These are phyloP conservation scores for Tenthredo distinguenda DNA, from an alignment of 2,888 invertebrate species.

Conservation along the genomic window DNA sequence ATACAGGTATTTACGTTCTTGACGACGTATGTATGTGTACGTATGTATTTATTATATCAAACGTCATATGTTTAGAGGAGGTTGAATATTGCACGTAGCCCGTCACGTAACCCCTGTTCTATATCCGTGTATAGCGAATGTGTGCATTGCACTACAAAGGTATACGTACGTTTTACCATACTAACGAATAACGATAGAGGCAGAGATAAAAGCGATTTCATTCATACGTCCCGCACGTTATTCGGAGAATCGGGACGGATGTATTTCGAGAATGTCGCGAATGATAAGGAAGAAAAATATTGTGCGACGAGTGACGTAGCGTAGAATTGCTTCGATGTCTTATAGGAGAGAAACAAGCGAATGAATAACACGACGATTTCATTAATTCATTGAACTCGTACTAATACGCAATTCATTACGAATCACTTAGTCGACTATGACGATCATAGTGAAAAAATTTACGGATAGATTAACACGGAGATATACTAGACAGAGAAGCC, in stretches of 20 bases:
- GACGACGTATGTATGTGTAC: background rate
- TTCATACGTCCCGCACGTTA: constrained; percentile 30
- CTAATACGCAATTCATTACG: background rate
- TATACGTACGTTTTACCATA: background rate
- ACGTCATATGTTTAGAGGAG: background rate
- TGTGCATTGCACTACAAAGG: background rate
- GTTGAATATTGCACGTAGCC: background rate
- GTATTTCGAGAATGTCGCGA: constrained; percentile 36
- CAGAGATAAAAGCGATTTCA: constrained; percentile 42
- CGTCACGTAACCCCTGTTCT: background rate
- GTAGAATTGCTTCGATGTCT: background rate
- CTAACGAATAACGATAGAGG: background rate
- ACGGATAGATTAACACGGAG: background rate
- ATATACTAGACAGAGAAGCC: background rate
- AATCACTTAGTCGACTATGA: background rate
- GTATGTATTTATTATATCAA: background rate
- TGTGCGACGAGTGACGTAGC: constrained; percentile 23
- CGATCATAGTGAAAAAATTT: background rate
- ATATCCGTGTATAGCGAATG: background rate
- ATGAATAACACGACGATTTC: background rate
- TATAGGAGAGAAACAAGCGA: background rate
- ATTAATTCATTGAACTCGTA: background rate
- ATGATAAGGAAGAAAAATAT: constrained; percentile 40
- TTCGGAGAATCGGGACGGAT: constrained; percentile 26
- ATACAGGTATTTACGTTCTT: constrained; percentile 1